phyloP scores from a whole-genome alignment of 2,888 invertebrate species.

The Teleiodes luculella region DNA sequence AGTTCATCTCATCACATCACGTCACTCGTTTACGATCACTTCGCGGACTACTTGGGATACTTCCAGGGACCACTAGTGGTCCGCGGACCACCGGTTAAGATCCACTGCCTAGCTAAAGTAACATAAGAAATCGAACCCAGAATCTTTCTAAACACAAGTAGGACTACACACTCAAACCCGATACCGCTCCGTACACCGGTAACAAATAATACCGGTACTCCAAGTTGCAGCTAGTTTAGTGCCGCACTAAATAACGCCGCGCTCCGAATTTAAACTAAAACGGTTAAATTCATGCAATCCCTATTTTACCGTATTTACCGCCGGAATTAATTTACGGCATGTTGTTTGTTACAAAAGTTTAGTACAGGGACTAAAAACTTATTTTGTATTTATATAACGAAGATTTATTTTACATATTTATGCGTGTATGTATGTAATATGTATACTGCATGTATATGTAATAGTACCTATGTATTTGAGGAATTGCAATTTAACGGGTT shows the following conservation, averaged over 20 bases:
- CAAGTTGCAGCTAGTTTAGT: constrained; percentile 11
- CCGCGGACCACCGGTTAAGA: no score
- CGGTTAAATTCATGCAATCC: constrained; percentile 8
- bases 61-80: no score
- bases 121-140: background rate
- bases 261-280: constrained; percentile 13
- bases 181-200: background rate
- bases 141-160: background rate
- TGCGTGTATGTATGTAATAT: no score
- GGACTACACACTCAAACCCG: background rate
- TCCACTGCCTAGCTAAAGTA: no score
- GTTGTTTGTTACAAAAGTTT: background rate
- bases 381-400: no score
- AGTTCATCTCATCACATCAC: no score
- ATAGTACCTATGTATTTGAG: background rate
- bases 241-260: constrained; percentile 11
- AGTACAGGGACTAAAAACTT: background rate
- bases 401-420: no score
- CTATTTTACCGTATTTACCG: constrained; percentile 1
- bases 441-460: no score
- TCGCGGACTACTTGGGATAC: no score
- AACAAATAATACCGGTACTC: constrained; percentile 9
- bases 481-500: no score
- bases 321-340: background rate
- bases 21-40: no score